Conservation (phyloP, 2,113 vertebrate species). For the Amazona vittata region DNA sequence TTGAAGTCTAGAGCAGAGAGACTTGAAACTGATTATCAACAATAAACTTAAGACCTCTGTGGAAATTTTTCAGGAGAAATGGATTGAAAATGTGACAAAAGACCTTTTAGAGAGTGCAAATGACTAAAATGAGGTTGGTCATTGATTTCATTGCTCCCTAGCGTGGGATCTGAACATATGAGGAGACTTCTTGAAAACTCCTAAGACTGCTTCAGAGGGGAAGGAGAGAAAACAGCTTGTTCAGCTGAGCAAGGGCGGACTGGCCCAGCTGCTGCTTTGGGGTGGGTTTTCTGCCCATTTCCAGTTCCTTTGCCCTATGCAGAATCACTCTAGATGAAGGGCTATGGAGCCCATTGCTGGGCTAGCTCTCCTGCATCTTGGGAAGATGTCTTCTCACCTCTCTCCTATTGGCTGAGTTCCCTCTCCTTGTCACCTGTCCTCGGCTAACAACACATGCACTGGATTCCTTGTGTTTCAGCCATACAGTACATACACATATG, state of each 20-base stretch:
- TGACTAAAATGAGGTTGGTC: not conserved
- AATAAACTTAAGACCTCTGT: not conserved
- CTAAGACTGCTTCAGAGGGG: not conserved
- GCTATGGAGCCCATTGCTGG: not conserved
- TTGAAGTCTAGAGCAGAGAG: not conserved
- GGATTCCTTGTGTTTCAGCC: not conserved
- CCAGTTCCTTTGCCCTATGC: not conserved
- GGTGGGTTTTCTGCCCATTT: not conserved
- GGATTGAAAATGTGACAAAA: not conserved
- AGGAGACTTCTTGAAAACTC: not conserved
- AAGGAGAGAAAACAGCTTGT: not conserved
- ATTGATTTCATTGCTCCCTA: not conserved
- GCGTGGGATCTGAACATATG: not conserved
- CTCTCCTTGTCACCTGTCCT: not conserved
- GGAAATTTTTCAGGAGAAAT: not conserved
- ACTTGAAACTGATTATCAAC: not conserved
- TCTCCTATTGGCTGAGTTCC: not conserved
- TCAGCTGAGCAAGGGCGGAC: accelerated
- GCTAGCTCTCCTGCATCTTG: not conserved
- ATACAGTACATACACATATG: accelerated
- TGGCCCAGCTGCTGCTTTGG: not conserved
- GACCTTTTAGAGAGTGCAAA: not conserved
- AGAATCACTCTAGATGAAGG: not conserved
- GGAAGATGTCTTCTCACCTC: not conserved
- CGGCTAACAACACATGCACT: accelerated